These are phyloP conservation scores for Morpho achilles DNA, from an alignment of 2,888 invertebrate genomes.

Conservation along the genomic window DNA sequence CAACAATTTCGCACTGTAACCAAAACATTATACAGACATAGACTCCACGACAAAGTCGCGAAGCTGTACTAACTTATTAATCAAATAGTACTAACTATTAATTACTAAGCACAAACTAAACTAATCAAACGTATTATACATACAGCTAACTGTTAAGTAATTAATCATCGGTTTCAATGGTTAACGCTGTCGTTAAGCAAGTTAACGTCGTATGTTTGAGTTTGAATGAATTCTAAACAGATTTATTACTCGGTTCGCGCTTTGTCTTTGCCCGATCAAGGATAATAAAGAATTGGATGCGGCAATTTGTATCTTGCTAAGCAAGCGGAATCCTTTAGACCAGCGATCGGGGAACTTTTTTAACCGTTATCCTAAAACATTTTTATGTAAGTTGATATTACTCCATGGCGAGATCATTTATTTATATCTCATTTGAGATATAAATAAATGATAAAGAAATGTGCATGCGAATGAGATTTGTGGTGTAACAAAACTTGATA, in stretches of 20 bases:
- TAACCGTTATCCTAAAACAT: too few species aligned
- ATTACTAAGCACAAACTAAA: background rate
- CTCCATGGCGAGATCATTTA: too few species aligned
- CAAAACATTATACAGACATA: too few species aligned
- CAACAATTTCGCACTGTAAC: too few species aligned
- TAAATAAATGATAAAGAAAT: too few species aligned
- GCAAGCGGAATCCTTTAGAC: background rate
- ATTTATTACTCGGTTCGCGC: conserved; percentile 22
- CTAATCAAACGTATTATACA: conserved; percentile 5
- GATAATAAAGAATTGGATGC: conserved; percentile 1
- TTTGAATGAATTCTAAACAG: conserved; percentile 21
- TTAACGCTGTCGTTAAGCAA: conserved; percentile 10
- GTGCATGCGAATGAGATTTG: too few species aligned
- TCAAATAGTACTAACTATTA: background rate
- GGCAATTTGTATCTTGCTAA: conserved; percentile 2
- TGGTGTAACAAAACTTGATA: too few species aligned
- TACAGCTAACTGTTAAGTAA: background rate
- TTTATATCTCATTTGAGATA: too few species aligned
- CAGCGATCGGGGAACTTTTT: too few species aligned
- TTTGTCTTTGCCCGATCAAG: conserved; percentile 14
- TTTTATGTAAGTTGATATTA: too few species aligned
- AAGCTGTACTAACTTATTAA: too few species aligned
- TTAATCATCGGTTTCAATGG: conserved; percentile 17
- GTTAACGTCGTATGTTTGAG: conserved; percentile 7
- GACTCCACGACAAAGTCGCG: too few species aligned